These are phyloP conservation scores for Eptatretus burgeri DNA, from an alignment of 2,113 vertebrate species.

Conservation along the genomic window DNA sequence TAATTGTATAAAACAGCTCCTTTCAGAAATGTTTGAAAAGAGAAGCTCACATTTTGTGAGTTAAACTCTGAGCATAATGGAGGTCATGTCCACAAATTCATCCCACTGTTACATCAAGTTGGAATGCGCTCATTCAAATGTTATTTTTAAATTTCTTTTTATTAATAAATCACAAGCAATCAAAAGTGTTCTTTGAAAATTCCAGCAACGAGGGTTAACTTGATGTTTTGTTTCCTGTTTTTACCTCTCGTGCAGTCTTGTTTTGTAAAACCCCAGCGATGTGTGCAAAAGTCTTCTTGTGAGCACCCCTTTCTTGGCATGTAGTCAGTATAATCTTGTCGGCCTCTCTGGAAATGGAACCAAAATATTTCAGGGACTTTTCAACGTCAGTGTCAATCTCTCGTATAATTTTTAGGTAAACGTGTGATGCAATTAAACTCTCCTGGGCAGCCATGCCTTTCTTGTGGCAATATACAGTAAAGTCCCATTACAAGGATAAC, in stretches of 20 bases:
- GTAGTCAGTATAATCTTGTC: slow-evolving; percentile 3
- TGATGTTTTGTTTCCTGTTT: neutral
- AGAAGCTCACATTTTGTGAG: too few species aligned
- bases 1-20: too few species aligned
- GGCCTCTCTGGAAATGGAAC: neutral
- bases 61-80: too few species aligned
- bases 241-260: slow-evolving; percentile 3
- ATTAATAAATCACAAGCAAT: neutral
- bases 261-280: neutral
- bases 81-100: too few species aligned
- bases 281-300: neutral
- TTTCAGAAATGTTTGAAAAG: too few species aligned
- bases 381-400: neutral
- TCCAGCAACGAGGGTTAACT: neutral
- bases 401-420: neutral
- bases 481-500: neutral
- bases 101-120: too few species aligned
- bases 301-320: slow-evolving; percentile 1
- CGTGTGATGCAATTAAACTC: neutral
- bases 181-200: neutral
- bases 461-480: neutral
- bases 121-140: neutral
- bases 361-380: neutral
- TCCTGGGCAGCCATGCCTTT: neutral
- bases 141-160: neutral